Evolutionary conservation across 2,113 vertebrate species (phyloP).

Genomic region (Hippocampus comes): DNA sequence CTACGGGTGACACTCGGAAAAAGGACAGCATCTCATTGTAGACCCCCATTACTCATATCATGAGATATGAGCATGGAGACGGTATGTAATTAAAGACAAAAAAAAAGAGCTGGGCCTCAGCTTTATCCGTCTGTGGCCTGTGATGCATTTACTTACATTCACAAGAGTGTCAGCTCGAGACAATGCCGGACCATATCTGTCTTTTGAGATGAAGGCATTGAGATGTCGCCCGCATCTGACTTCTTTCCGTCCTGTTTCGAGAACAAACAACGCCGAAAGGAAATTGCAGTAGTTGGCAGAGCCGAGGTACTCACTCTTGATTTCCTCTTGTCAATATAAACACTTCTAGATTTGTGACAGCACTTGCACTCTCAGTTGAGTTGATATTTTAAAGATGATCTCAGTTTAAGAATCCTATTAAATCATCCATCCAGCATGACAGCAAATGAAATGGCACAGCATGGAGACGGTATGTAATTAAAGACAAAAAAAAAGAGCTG

Average conservation of each 20-base stretch:
- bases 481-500: conserved; percentile 13
- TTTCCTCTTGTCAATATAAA: conserved; percentile 15
- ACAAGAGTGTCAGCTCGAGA: conserved; percentile 45
- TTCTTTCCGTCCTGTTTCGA: conserved; percentile 60
- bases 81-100: conserved; percentile 49
- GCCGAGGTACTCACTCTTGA: conserved; percentile 8
- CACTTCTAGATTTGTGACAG: conserved; percentile 8
- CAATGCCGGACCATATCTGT: conserved; percentile 50
- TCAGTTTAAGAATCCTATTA: conserved; percentile 49
- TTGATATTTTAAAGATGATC: conserved; percentile 34
- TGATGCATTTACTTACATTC: conserved; percentile 44
- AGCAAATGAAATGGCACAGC: conserved; percentile 49
- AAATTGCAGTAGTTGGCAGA: conserved; percentile 14
- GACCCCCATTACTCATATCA: conserved; percentile 59
- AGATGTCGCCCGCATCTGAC: conserved; percentile 45
- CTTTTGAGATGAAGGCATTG: conserved; percentile 39
- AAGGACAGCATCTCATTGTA: conserved; percentile 36
- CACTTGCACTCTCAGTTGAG: conserved; percentile 13
- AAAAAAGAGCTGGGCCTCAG: conserved; percentile 9
- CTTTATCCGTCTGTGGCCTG: conserved; percentile 47
- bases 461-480: too few relatives aligned
- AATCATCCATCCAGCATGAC: conserved; percentile 40
- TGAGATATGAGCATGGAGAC: conserved; percentile 37
- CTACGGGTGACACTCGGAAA: conserved; percentile 30
- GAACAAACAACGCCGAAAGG: conserved; percentile 59